Evolutionary conservation across 2,888 invertebrate species (phyloP), one percentile per base, ranked within the genome.

Genomic region (Agonopterix alstromeriana): DNA sequence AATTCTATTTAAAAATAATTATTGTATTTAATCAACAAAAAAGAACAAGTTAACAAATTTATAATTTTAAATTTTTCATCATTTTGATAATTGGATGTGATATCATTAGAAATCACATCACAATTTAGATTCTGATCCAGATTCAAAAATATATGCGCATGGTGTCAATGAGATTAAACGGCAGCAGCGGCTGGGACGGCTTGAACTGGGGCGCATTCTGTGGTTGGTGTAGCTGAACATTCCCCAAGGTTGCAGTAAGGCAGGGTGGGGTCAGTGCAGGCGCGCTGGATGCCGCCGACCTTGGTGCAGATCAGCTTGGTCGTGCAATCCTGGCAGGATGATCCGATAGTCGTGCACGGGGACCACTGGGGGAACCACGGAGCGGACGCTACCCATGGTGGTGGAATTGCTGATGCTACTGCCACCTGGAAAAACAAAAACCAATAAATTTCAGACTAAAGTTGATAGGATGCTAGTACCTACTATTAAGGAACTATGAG

Each of bases 221-320:
- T 74, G 1, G 82, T 52, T 0, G 88, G 84, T 0, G 86, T 85
- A 7, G 84, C 86, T 0, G 88, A 86, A 63, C 88, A 88, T 49
- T 72, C 71, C n/a, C 88, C 88, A 8, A 80, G 68, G 63, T 85
- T 86, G 68, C 88, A 88, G 63, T 81, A 73, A 0, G 88, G 88
- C 11, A 78, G 55, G 1, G 77, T 68, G 0, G 87, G 86, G 59
- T 87, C 88, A 2, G 65, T 57, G 60, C 88, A 88, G 8, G 77
- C 56, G 9, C 67, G 70, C 47, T 77, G 67, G 0, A 87, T 54
- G 2, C 77, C 82, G 3, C 88, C 86, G 14, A 85, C 53, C 55
- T 83, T 83, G 1, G 85, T 86, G 67, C 88, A 87, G 9, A 83
- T 70, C 1, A 73, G 43, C 52, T 68, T 85, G 0, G 85, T 87